Evolutionary conservation across 2,888 invertebrate species (phyloP), one percentile per base, ranked within the genome.

Genomic region (Hoplodrina blanda): DNA sequence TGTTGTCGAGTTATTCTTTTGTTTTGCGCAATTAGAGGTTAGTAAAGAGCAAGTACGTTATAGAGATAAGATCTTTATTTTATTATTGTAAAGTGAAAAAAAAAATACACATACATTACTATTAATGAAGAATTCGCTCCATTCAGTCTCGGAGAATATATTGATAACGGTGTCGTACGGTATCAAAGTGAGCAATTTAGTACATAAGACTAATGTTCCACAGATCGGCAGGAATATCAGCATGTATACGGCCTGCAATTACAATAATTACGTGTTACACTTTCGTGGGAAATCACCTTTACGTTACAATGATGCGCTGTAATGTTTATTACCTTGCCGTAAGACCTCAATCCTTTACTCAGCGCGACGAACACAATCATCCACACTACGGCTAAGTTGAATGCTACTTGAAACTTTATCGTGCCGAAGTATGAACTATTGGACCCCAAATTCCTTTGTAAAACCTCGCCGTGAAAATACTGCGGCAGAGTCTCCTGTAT

Each of bases 331-430:
- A 98, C 98, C 96, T 98, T 98, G 71, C 98, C 98, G 85, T 98
- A 98, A 0, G 98, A 98, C 84, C 98, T 97, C 54, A 98, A 93
- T 71, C 99, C 98, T 97, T 98, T 98, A 91, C 98, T 98, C 30
- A 99, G 96, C 56, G 98, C 97, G 30, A 99, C 97, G 89, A 99
- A 99, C 8, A 98, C 97, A 61, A 98, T 97, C 97, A 98, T 97
- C 99, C 99, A 99, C 30, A 98, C 97, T 6, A 99, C 98, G 0
- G 98, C 98, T 90, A 99, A 95, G 92, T 98, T 98, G 93, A 99
- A 98, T 4, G 98, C 98, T 78, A 98, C 97, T 96, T 99, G 98
- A 93, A 98, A 98, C 92, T 98, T 98, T 71, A 98, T 97, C 10
- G 96, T 97, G 37, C 97, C 97, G 67, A 97, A 96, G 73, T 88